Evolutionary conservation across 1,140 invertebrate species (phyloP).

Genomic region (Drosophila dunni): DNA sequence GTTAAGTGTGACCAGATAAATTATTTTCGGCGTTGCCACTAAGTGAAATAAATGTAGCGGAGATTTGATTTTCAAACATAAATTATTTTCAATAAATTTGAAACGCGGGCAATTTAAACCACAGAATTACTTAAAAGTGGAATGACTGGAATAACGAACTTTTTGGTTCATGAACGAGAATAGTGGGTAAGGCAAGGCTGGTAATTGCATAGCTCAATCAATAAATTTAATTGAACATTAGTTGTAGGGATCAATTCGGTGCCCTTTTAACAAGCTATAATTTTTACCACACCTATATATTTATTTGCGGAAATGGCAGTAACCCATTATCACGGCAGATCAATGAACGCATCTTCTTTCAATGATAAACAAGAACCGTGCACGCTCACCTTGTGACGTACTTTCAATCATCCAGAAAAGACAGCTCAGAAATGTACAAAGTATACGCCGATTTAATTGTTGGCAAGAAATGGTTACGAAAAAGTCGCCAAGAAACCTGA

Average conservation of each 20-base stretch:
- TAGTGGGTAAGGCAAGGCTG: background rate
- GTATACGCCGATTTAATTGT: conserved; percentile 35
- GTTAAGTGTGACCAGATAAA: conserved; percentile 14
- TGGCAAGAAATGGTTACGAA: conserved; percentile 43
- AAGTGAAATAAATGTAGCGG: background rate
- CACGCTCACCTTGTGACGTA: conserved; percentile 44
- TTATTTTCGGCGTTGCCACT: conserved; percentile 17
- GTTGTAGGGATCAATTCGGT: conserved; percentile 1
- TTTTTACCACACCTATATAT: conserved; percentile 29
- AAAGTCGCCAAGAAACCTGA: conserved; percentile 40
- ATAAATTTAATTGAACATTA: conserved; percentile 6
- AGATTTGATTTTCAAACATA: background rate
- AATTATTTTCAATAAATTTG: background rate
- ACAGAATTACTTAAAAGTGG: no score
- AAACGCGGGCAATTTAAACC: background rate
- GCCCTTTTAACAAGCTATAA: conserved; percentile 15
- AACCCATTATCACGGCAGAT: conserved; percentile 47
- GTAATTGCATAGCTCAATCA: background rate
- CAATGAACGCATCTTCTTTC: conserved; percentile 60
- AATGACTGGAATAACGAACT: no score
- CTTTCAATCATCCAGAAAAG: conserved; percentile 17
- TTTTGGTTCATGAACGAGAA: background rate
- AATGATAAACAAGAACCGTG: conserved; percentile 45
- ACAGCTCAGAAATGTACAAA: conserved; percentile 33
- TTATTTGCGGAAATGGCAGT: conserved; percentile 33